Conservation (phyloP, 1,140 invertebrate species). For the Phocides pigmalion region DNA sequence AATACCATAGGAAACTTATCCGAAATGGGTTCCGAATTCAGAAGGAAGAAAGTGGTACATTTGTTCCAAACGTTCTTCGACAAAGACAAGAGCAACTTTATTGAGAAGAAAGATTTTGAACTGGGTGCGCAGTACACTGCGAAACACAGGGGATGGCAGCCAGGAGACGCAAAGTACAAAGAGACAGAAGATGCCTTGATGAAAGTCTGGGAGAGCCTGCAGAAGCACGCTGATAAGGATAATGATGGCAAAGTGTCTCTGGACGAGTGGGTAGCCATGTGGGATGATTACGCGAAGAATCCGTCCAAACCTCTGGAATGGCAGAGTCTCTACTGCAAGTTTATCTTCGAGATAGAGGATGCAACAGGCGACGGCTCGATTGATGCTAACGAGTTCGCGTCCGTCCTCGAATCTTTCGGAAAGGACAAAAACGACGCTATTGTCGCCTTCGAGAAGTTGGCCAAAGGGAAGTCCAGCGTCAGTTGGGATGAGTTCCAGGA, state of each 20-base stretch:
- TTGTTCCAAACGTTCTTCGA: constrained; percentile 94
- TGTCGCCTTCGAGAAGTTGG: constrained; percentile 90
- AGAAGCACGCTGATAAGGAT: constrained; percentile 88
- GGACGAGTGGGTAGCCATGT: constrained; percentile 92
- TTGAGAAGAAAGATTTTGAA: constrained; percentile 92
- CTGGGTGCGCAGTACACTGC: constrained; percentile 89
- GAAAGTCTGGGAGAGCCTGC: constrained; percentile 91
- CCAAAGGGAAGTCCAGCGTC: constrained; percentile 65
- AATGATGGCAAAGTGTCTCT: constrained; percentile 90
- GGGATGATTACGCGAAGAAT: constrained; percentile 89
- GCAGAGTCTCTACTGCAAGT: constrained; percentile 91
- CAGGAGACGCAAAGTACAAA: constrained; percentile 86
- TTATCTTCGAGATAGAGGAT: constrained; percentile 92
- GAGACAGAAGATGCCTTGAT: constrained; percentile 87
- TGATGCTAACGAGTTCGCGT: constrained; percentile 90
- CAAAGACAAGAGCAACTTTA: constrained; percentile 90
- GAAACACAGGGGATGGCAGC: constrained; percentile 87
- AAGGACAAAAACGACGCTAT: constrained; percentile 87
- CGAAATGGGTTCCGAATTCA: constrained; percentile 92
- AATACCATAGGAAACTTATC: background rate
- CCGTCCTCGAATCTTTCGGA: constrained; percentile 89
- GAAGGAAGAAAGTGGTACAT: constrained; percentile 92
- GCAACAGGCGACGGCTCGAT: constrained; percentile 91
- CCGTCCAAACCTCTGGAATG: constrained; percentile 88
- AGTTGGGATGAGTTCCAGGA: constrained; percentile 86